Base-by-base conservation (phyloP, 2,797 vertebrate species). In the Takifugu rubripes region DNA sequence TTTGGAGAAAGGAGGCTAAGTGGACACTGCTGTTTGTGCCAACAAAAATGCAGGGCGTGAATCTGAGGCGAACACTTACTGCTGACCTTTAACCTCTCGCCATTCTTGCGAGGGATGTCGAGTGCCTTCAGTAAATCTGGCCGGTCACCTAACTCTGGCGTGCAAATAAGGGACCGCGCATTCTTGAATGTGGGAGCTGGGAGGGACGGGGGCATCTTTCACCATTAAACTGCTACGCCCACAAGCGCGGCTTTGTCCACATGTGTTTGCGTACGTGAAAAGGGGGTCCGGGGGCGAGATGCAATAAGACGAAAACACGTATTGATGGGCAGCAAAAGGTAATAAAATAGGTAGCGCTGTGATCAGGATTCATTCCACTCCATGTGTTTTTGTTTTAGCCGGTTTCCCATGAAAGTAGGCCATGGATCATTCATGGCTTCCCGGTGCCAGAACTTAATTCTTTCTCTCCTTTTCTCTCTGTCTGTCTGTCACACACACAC, bases 141-240 rank as follows among this genome's bases (percentile, higher is more conserved):
- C 63, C 61, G 52, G 63, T 64, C 56, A 75, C 68, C 59, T 69
- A 59, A 21, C 33, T 55, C 31, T 54, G 27, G 44, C 6, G 33
- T 24, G 24, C 58, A 68, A 72, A 70, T 74, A 72, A n/a, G 44
- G 44, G 66, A 45, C 43, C 44, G 44, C 44, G 31, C 69, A 74
- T 87, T 85, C 72, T 67, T 71, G 40, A 68, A 74, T 51, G 76
- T 57, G 56, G 74, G 68, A 77, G 66, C 75, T 61, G 33, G 57
- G 59, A 52, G 58, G 42, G 42, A 70, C 61, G 14, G 49, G 52
- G 65, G 52, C 67, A 56, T 68, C 64, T 65, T 48, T 56, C 80
- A 74, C 61, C 73, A 76, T 66, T 75, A 64, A 71, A 79, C 62
- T 62, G 64, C 52, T 56, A 55, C 26, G 49, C 49, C 75, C 66